Percentiles rank a stretch among this genome's conserved stretches.
These are phyloP conservation scores for Hydractinia echinata DNA, from an alignment of 30 jellyfish, hydroid and myxozoan genomes.

Conservation along the genomic window DNA sequence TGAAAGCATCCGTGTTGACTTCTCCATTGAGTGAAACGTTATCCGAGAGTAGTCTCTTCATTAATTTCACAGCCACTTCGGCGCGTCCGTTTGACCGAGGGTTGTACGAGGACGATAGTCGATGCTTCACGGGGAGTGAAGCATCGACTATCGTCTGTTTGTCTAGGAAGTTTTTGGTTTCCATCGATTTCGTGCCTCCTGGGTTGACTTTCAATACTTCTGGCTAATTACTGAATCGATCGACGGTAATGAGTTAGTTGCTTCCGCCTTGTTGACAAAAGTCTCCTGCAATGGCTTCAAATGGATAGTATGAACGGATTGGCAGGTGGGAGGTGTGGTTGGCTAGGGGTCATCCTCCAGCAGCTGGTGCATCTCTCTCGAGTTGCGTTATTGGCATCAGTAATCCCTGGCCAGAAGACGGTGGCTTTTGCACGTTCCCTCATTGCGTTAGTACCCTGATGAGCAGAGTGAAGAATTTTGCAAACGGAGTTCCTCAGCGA, in stretches of 20 bases:
- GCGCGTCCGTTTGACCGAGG: too few relatives aligned
- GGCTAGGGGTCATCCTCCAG: not conserved
- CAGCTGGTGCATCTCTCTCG: not conserved
- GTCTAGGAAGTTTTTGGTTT: too few relatives aligned
- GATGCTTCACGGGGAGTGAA: not conserved
- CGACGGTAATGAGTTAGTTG: not conserved
- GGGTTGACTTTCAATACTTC: too few relatives aligned
- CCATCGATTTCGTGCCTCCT: too few relatives aligned
- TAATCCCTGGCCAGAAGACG: constrained; percentile 33
- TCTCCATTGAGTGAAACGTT: too few relatives aligned
- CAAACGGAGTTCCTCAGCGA: constrained; percentile 4
- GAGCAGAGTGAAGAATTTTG: constrained; percentile 20
- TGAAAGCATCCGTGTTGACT: too few relatives aligned
- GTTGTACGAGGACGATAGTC: too few relatives aligned
- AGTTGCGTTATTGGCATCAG: not conserved
- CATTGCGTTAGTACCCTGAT: constrained; percentile 18
- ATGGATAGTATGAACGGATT: not conserved
- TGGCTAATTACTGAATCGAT: too few relatives aligned
- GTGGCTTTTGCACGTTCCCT: constrained; percentile 13
- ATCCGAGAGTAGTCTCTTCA: too few relatives aligned
- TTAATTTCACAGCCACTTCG: too few relatives aligned
- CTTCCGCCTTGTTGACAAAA: not conserved
- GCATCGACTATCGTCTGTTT: not conserved
- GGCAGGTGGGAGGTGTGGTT: constrained; percentile 3
- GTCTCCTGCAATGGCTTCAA: not conserved